phyloP scores from a whole-genome alignment of 1,140 invertebrate genomes.

The Grapholita molesta region DNA sequence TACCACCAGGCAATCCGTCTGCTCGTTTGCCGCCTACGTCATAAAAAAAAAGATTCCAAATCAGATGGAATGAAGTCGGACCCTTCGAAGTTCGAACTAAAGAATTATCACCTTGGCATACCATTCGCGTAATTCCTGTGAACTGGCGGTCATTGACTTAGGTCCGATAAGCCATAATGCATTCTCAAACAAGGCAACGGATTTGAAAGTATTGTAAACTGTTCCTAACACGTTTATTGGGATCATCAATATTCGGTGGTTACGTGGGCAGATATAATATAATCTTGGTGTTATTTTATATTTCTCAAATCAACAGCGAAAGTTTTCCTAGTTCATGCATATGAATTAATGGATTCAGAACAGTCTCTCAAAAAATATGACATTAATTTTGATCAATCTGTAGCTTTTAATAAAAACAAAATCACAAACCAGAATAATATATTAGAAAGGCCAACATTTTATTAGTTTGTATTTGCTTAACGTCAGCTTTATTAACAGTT shows the following conservation, averaged over 20 bases:
- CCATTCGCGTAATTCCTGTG: slow-evolving; percentile 50
- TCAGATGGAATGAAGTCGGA: neutral
- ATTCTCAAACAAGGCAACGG: slow-evolving; percentile 6
- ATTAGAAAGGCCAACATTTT: neutral
- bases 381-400: neutral
- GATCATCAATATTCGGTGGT: neutral
- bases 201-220: slow-evolving; percentile 3
- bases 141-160: slow-evolving; percentile 53
- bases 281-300: neutral
- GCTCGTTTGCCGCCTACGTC: too few relatives aligned
- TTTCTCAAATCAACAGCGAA: neutral
- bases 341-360: neutral
- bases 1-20: too few relatives aligned
- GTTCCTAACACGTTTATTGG: neutral
- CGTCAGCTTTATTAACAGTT: too few relatives aligned
- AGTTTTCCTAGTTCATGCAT: neutral
- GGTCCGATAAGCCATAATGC: slow-evolving; percentile 21
- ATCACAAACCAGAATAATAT: neutral
- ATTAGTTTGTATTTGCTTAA: too few relatives aligned
- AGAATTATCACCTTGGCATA: slow-evolving; percentile 64
- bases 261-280: slow-evolving; percentile 4
- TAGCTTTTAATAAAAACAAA: neutral
- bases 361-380: neutral
- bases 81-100: slow-evolving; percentile 32
- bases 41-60: too few relatives aligned